Evolutionary conservation across 2,888 invertebrate genomes (phyloP), one percentile per base, ranked within the genome.

Genomic region (Agrilus biguttatus): DNA sequence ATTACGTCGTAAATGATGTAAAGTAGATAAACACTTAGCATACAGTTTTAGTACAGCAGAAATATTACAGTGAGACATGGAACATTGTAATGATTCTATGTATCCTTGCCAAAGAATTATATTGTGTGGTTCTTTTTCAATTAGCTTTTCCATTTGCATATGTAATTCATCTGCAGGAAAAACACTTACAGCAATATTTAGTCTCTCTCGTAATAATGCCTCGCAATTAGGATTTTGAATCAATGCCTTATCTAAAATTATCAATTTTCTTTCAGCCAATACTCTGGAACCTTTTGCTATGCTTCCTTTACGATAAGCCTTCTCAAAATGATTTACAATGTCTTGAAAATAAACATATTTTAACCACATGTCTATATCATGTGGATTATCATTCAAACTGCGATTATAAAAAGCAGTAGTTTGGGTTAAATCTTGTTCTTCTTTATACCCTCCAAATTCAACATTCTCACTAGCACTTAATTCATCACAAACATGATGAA

Each of bases 1-100:
- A 39, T 50, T 58, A 21, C 65, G 50, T 44, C 67, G 50, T 19
- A 66, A 55, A 46, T 69, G 63, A 47, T 69, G 68, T 23, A 73
- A 53, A 36, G 65, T 60, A 14, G 65, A 60, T 37, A 73, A 61
- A 49, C 69, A 72, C 49, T 66, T 68, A 8, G 62, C 68, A 52
- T 77, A 79, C n/a, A 78, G 63, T 45, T 67, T 61, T 35, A 77
- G 54, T 2, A 80, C 74, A 49, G 68, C 68, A 1, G 75, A 71
- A 1, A 74, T 71, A 42, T 71, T 73, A 53, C 77, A 79, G 44
- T 77, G 70, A 0, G 78, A 74, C 70, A 79, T 74, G 0, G 78
- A 77, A 47, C 67, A 68, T 54, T 72, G 70, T 1, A 65, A 68
- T 2, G 68, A 62, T 57, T 69, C 70, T 19, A 74, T 69, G 42